These are phyloP conservation scores for Drosophila phalerata DNA, from an alignment of 2,888 invertebrate species.

Conservation along the genomic window DNA sequence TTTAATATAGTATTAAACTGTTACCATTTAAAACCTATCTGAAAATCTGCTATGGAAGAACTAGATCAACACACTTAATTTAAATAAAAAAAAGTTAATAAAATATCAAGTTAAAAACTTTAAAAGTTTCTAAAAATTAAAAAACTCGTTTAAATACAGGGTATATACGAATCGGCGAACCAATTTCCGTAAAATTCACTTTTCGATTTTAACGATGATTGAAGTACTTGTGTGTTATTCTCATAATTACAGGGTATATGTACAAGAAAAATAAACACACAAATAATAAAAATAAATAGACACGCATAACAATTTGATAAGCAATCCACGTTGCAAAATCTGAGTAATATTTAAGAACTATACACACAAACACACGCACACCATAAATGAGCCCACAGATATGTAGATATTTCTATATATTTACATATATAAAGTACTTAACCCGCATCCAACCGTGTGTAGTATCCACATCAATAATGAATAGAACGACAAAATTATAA, in stretches of 20 bases:
- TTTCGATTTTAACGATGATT: neutral
- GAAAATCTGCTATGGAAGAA: too few relatives aligned
- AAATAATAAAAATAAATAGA: constrained; percentile 25
- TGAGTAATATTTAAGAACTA: constrained; percentile 33
- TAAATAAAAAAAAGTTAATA: neutral
- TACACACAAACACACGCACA: constrained; percentile 3
- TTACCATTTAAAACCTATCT: too few relatives aligned
- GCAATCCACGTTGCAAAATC: constrained; percentile 43
- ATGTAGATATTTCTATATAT: constrained; percentile 3
- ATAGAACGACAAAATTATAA: constrained; percentile 16
- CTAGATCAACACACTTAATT: too few relatives aligned
- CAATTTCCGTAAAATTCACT: neutral
- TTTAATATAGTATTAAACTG: too few relatives aligned
- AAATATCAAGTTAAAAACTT: neutral
- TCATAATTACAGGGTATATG: constrained; percentile 1
- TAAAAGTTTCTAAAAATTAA: neutral
- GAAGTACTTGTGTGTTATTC: neutral
- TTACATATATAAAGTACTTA: constrained; percentile 9
- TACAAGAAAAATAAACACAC: constrained; percentile 13
- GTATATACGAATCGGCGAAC: neutral
- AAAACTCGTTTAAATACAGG: neutral
- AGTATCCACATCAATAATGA: constrained; percentile 9
- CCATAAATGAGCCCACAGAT: constrained; percentile 34
- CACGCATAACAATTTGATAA: constrained; percentile 51
- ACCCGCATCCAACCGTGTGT: constrained; percentile 28